These are phyloP conservation scores for Neoitamus cyanurus DNA, from an alignment of 2,888 invertebrate species.

Conservation along the genomic window DNA sequence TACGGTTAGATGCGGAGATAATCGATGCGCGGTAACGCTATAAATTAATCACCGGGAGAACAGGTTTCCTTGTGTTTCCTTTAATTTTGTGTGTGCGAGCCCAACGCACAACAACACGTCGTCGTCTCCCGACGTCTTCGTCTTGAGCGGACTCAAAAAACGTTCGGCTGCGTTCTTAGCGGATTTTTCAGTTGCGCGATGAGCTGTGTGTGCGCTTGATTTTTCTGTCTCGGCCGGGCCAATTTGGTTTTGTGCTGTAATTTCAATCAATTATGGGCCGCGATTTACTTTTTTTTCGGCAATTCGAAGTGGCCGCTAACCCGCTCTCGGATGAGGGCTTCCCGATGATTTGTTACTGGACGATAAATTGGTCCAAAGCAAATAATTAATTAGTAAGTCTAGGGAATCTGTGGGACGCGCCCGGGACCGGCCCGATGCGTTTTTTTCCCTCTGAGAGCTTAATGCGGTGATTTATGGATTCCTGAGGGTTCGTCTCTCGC, in stretches of 20 bases:
- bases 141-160: not conserved
- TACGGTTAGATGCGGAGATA: slow-evolving; percentile 36
- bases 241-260: slow-evolving; percentile 39
- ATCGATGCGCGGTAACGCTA: slow-evolving; percentile 34
- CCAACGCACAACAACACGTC: not conserved
- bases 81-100: slow-evolving; percentile 10
- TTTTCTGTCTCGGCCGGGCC: not conserved
- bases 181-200: not conserved
- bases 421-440: not conserved
- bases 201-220: not conserved
- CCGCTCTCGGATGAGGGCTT: not conserved
- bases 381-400: slow-evolving; percentile 40
- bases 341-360: slow-evolving; percentile 21
- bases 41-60: slow-evolving; percentile 36
- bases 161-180: not conserved
- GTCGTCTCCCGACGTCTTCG: not conserved
- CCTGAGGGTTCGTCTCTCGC: not conserved
- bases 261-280: slow-evolving; percentile 33
- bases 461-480: not conserved
- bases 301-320: not conserved
- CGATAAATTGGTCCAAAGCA: slow-evolving; percentile 37
- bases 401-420: slow-evolving; percentile 2
- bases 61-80: slow-evolving; percentile 24
- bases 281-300: slow-evolving; percentile 9
- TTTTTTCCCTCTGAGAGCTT: not conserved